These are phyloP conservation scores for Lasioglossum figueresi DNA, from an alignment of 2,888 invertebrate genomes.

Conservation along the genomic window DNA sequence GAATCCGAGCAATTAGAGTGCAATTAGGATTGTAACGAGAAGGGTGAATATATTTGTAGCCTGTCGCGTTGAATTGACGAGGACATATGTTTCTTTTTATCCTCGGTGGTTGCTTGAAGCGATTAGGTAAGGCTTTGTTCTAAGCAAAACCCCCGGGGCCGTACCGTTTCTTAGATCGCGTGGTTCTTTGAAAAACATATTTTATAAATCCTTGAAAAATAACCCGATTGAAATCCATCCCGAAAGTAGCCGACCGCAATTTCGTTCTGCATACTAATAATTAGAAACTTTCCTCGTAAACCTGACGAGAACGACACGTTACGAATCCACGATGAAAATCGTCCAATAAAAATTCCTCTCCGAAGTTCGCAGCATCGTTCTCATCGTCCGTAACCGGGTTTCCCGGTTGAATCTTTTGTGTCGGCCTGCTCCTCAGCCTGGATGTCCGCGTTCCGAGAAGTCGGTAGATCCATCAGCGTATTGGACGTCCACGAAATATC, in stretches of 20 bases:
- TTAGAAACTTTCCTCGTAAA: neutral
- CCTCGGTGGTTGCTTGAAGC: neutral
- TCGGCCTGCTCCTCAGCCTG: neutral
- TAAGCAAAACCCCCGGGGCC: too few species aligned
- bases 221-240: neutral
- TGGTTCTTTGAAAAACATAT: too few species aligned
- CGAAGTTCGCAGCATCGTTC: neutral
- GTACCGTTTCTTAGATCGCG: too few species aligned
- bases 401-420: neutral
- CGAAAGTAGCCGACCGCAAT: neutral
- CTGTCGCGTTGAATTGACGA: neutral
- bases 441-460: slow-evolving; percentile 5
- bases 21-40: neutral
- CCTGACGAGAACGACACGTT: too few species aligned
- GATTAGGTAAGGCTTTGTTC: too few species aligned
- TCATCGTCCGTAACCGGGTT: neutral
- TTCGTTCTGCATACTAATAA: neutral
- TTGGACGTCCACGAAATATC: slow-evolving; percentile 6
- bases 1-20: neutral
- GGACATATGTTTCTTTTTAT: neutral
- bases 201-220: neutral
- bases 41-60: neutral
- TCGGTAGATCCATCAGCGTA: neutral
- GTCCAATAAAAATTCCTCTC: neutral
- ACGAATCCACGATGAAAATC: neutral